phyloP scores from a whole-genome alignment of 1,140 invertebrate genomes.

The Anadara kagoshimensis region DNA sequence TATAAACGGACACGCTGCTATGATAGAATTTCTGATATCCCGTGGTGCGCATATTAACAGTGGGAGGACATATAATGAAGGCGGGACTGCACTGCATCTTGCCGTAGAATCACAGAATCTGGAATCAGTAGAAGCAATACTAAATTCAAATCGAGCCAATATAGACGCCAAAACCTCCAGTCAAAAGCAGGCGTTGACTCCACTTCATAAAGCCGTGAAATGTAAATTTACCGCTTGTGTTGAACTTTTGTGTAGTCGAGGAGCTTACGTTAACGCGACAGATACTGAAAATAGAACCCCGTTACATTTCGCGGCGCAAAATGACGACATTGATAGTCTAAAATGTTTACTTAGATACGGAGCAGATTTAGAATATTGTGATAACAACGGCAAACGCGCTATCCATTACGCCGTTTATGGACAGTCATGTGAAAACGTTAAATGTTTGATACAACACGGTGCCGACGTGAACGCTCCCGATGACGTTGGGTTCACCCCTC shows the following conservation, averaged over 20 bases:
- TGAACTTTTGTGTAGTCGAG: constrained; percentile 5
- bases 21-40: background rate
- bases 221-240: constrained; percentile 9
- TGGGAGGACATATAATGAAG: constrained; percentile 10
- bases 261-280: background rate
- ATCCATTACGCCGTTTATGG: background rate
- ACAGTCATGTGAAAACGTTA: background rate
- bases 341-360: too few species aligned
- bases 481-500: background rate
- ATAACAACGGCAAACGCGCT: too few species aligned
- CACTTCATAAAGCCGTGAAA: constrained; percentile 9
- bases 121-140: background rate
- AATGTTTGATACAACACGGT: background rate
- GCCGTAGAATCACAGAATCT: background rate
- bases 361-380: too few species aligned
- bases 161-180: background rate
- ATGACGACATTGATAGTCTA: too few species aligned
- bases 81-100: constrained; percentile 13
- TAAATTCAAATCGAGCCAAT: background rate
- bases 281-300: background rate
- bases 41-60: background rate
- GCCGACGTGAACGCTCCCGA: constrained; percentile 1
- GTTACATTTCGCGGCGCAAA: background rate
- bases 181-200: background rate
- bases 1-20: background rate